Base-by-base conservation (phyloP, 1,140 invertebrate species). In the Globodera ellingtonae region DNA sequence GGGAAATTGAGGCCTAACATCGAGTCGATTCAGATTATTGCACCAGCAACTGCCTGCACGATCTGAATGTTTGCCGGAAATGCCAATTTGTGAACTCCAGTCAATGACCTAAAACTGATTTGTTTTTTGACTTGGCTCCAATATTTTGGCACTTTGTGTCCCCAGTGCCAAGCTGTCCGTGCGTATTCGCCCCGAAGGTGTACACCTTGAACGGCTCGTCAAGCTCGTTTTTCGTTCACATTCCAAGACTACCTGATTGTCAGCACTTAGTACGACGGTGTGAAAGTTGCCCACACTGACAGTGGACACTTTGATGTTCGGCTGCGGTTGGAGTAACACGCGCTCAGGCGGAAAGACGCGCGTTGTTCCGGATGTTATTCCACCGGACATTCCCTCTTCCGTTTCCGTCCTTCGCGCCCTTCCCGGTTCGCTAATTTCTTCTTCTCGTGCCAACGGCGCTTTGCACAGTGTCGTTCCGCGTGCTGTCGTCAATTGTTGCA, bases 161-260 rank as follows among this genome's bases (percentile, higher is more conserved):
- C 0, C 95, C 95, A 48, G 94, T 93, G 44, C 96, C 96, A 24
- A 98, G 91, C 89, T 98, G 96, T 0, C 96, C 97, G 89, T 94
- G 94, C 84, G 94, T 93, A 90, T 98, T 98, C 83, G 94, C 97
- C 50, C 92, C 92, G 90, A 92, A 93, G 0, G 95, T 91, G 81
- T 93, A 94, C 0, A 98, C 95, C 85, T 94, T 92, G 44, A 93
- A 93, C 89, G 92, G 92, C 86, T 48, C 47, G 62, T 67, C 35
- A 7, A 8, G 66, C 66, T 10, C 21, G 67, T 35, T 3, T 70
- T 18, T 15, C 46, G 1, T 18, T 72, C 50, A 6, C 18, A 18
- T n/a, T 48, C 18, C 70, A 72, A 13, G 9, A 44, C 6, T 15
- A 85, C 82, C 65, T 83, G 82, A 70, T 75, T 65, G 82, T 78